Percentiles rank a stretch among this genome's conserved stretches.
phyloP scores from a whole-genome alignment of 2,797 vertebrate genomes.

The Jordanella pulchra region DNA sequence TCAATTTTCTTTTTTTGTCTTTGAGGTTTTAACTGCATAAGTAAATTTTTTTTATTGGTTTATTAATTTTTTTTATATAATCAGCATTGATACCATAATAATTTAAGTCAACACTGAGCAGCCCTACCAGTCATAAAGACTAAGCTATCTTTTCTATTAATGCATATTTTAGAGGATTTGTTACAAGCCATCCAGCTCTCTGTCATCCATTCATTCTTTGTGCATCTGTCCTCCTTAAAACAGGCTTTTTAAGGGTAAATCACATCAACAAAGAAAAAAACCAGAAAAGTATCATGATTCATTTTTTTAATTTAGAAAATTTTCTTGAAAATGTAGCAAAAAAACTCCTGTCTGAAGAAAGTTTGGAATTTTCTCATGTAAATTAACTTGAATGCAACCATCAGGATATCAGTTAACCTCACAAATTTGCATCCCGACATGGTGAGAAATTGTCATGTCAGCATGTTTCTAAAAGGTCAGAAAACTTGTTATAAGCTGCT shows the following conservation, averaged over 20 bases:
- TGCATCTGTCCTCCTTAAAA: neutral
- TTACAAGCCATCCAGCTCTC: neutral
- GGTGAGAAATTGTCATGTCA: neutral
- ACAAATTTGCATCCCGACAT: neutral
- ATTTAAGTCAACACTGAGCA: no score
- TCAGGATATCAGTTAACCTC: neutral
- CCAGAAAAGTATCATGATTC: neutral
- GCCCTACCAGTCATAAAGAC: no score
- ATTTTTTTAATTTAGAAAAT: neutral
- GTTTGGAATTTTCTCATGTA: neutral
- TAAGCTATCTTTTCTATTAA: neutral
- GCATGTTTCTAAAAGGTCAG: no score
- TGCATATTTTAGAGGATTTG: neutral
- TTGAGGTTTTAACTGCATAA: no score
- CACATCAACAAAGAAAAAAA: neutral
- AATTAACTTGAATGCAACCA: neutral
- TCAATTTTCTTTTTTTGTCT: neutral
- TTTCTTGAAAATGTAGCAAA: neutral
- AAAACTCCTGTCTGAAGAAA: neutral
- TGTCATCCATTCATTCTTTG: neutral
- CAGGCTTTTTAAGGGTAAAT: neutral
- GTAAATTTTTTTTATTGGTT: no score
- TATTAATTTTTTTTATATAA: no score
- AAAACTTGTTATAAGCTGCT: conserved; percentile 23
- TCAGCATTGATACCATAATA: no score